Conservation (phyloP, 1,140 invertebrate genomes). For the Drosophila oshimai region DNA sequence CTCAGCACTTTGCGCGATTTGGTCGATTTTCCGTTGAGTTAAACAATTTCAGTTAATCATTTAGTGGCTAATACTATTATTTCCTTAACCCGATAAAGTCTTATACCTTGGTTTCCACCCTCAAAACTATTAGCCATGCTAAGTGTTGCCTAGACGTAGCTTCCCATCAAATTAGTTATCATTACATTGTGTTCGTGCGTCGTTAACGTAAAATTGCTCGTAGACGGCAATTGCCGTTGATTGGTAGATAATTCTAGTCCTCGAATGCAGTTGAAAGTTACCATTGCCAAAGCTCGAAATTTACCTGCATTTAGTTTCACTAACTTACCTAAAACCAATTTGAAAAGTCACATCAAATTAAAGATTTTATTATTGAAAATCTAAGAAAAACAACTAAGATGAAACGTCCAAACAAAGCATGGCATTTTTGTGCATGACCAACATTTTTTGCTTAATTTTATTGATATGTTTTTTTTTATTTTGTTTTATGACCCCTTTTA, state of each 20-base stretch:
- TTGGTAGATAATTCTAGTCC: conserved; percentile 25
- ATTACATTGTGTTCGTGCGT: conserved; percentile 31
- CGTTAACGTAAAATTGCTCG: conserved; percentile 22
- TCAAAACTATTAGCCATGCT: conserved; percentile 21
- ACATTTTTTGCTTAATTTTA: conserved; percentile 37
- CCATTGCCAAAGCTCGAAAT: conserved; percentile 13
- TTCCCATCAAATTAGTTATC: conserved; percentile 21
- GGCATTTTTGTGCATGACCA: conserved; percentile 82
- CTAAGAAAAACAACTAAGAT: conserved; percentile 18
- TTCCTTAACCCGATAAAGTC: conserved; percentile 2
- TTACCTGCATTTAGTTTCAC: conserved; percentile 44
- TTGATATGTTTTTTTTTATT: not conserved
- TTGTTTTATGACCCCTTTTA: not conserved
- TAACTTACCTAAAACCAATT: conserved; percentile 38
- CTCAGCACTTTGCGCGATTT: conserved; percentile 55
- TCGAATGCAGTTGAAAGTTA: conserved; percentile 28
- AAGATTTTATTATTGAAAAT: conserved; percentile 18
- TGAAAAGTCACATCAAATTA: conserved; percentile 26
- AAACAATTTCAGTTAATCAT: conserved; percentile 15
- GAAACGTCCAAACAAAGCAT: conserved; percentile 62
- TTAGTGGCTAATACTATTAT: conserved; percentile 24
- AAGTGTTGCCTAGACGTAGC: conserved; percentile 35
- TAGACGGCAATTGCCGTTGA: conserved; percentile 17
- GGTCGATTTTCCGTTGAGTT: conserved; percentile 30
- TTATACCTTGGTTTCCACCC: not conserved